phyloP scores from a whole-genome alignment of 2,888 invertebrate species.

The Tiliacea aurago region DNA sequence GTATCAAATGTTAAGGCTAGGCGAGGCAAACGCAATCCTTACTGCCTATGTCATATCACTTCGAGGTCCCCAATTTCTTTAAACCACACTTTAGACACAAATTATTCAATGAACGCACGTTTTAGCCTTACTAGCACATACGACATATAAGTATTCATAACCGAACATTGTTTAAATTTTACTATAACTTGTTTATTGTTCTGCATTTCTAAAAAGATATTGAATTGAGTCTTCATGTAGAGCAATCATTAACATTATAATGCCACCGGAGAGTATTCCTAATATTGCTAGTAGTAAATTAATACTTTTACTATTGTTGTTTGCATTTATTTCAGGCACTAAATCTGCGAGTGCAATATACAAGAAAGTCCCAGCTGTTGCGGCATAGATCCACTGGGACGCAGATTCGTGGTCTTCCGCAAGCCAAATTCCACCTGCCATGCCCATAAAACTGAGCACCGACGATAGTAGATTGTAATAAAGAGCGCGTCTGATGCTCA shows the following conservation, averaged over 20 bases:
- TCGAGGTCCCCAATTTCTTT: neutral
- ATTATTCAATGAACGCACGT: conserved; percentile 19
- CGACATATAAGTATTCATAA: conserved; percentile 49
- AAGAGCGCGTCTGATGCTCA: conserved; percentile 93
- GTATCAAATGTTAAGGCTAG: conserved; percentile 1
- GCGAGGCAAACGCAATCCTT: neutral
- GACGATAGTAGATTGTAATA: conserved; percentile 94
- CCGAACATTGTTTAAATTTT: conserved; percentile 54
- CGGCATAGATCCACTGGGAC: conserved; percentile 94
- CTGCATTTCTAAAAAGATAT: conserved; percentile 86
- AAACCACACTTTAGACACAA: conserved; percentile 21
- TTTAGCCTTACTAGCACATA: conserved; percentile 21
- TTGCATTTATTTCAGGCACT: conserved; percentile 92
- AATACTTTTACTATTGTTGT: conserved; percentile 88
- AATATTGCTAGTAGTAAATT: conserved; percentile 91
- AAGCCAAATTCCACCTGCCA: conserved; percentile 93
- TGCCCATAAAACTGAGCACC: conserved; percentile 94
- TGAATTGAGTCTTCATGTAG: conserved; percentile 92
- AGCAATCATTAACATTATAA: conserved; percentile 94
- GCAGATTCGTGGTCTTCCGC: conserved; percentile 93
- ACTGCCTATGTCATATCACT: conserved; percentile 20
- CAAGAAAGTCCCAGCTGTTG: conserved; percentile 95
- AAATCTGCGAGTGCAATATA: conserved; percentile 95
- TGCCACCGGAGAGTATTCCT: conserved; percentile 92
- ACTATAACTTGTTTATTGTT: conserved; percentile 77